These are phyloP conservation scores for Mungos mungo DNA, from an alignment of 2,113 vertebrate species.

Conservation along the genomic window DNA sequence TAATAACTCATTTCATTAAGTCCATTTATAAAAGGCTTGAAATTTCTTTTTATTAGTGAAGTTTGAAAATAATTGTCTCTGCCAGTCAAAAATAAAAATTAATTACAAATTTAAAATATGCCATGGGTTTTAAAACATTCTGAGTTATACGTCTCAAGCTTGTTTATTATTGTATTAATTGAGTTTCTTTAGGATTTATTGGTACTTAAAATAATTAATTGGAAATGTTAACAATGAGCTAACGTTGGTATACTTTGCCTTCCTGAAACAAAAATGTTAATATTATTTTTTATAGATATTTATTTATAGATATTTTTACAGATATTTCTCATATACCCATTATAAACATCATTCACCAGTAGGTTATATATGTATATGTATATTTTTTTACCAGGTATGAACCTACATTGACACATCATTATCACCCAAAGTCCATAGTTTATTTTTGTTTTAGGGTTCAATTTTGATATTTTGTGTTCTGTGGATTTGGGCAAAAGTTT, in stretches of 20 bases:
- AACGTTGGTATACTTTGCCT: neutral
- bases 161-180: neutral
- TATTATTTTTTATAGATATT: neutral
- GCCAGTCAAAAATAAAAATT: neutral
- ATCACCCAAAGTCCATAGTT: neutral
- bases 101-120: neutral
- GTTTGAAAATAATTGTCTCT: neutral
- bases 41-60: neutral
- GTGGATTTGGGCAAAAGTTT: neutral
- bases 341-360: neutral
- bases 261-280: neutral
- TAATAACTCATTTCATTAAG: neutral
- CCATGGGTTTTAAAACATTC: neutral
- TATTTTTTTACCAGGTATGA: neutral
- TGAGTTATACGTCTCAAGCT: neutral
- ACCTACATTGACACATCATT: neutral
- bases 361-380: neutral
- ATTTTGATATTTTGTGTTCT: neutral
- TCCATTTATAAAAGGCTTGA: neutral
- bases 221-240: neutral
- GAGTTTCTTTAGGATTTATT: neutral
- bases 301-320: too few species aligned
- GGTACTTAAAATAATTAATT: neutral
- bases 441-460: neutral
- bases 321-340: neutral